phyloP scores from a whole-genome alignment of 1,140 invertebrate species.

The Ephestia elutella region DNA sequence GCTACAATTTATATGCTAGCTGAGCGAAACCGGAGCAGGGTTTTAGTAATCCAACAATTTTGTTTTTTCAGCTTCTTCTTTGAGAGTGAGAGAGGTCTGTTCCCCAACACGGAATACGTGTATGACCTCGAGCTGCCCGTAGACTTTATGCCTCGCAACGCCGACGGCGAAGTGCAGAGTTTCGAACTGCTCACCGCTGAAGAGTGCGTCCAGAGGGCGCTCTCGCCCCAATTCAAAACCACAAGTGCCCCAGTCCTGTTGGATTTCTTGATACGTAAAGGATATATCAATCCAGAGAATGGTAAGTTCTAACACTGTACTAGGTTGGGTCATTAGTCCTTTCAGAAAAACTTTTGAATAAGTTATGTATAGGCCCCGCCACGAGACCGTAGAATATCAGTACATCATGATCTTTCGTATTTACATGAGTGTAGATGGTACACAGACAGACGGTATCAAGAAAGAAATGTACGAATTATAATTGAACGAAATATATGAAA shows the following conservation, averaged over 20 bases:
- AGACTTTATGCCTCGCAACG: conserved; percentile 91
- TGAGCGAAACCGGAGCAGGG: too few species aligned
- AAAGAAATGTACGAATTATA: too few species aligned
- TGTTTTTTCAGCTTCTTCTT: conserved; percentile 85
- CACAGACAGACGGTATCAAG: too few species aligned
- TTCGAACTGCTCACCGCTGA: conserved; percentile 90
- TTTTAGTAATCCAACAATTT: not conserved
- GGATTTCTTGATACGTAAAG: conserved; percentile 94
- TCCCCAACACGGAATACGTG: conserved; percentile 96
- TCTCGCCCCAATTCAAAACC: conserved; percentile 91
- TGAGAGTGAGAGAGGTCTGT: conserved; percentile 92
- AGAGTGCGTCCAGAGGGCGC: conserved; percentile 85
- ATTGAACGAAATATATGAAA: too few species aligned
- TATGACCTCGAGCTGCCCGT: conserved; percentile 93
- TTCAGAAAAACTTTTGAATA: too few species aligned
- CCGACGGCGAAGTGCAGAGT: conserved; percentile 93
- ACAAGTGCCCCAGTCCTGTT: conserved; percentile 92
- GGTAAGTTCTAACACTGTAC: conserved; percentile 83
- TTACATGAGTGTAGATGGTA: too few species aligned
- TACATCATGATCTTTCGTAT: too few species aligned
- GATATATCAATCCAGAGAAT: conserved; percentile 90
- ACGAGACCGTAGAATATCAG: too few species aligned
- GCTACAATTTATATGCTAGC: too few species aligned
- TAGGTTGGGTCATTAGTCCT: too few species aligned
- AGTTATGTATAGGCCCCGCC: too few species aligned